phyloP scores from a whole-genome alignment of 2,113 vertebrate species.

The Poicephalus meyeri region DNA sequence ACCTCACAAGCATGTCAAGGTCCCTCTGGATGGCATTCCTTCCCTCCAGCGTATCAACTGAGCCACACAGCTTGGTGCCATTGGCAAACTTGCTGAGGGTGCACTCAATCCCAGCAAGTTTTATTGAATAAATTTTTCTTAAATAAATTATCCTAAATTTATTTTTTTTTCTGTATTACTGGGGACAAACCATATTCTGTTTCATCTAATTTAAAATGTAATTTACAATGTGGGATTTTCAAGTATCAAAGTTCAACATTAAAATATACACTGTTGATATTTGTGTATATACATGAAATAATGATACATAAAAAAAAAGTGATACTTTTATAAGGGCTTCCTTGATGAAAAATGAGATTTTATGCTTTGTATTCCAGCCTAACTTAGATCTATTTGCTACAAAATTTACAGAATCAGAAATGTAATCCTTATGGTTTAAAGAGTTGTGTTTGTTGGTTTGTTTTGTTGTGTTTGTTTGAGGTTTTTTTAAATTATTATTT shows the following conservation, averaged over 20 bases:
- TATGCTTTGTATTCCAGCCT: neutral
- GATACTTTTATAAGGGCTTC: neutral
- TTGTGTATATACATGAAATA: neutral
- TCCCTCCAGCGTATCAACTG: too few relatives aligned
- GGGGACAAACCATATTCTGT: neutral
- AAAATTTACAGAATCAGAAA: neutral
- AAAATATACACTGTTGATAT: neutral
- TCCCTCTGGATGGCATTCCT: too few relatives aligned
- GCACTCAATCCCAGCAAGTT: too few relatives aligned
- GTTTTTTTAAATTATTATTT: neutral
- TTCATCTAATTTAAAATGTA: neutral
- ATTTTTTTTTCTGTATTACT: neutral
- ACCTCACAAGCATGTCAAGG: too few relatives aligned
- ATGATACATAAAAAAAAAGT: neutral
- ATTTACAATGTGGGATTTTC: neutral
- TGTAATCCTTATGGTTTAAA: neutral
- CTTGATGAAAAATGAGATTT: neutral
- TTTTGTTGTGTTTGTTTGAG: fast-evolving
- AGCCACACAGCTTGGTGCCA: too few relatives aligned
- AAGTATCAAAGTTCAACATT: neutral
- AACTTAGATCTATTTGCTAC: neutral
- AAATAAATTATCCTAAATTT: neutral
- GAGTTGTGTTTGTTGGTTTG: neutral
- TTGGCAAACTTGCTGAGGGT: too few relatives aligned
- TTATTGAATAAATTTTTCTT: too few relatives aligned